phyloP scores from a whole-genome alignment of 37 sponge, comb jelly and placozoan genomes.

The Ianthella basta region DNA sequence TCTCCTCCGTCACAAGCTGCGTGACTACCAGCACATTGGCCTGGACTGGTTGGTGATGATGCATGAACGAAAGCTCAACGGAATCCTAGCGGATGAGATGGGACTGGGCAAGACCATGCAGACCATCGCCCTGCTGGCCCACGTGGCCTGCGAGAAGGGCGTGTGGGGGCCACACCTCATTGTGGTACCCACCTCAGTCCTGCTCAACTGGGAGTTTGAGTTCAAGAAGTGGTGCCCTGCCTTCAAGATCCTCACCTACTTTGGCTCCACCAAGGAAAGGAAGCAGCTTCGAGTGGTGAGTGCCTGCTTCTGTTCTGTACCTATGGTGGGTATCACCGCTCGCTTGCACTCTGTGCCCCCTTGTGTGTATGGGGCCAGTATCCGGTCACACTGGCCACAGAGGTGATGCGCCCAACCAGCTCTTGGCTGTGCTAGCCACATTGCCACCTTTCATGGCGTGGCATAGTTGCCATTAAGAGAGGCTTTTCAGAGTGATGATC shows the following conservation, averaged over 20 bases:
- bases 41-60: conserved; percentile 98
- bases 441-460: no score
- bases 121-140: conserved; percentile 97
- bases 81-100: conserved; percentile 99
- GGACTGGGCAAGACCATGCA: conserved; percentile 94
- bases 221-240: conserved; percentile 99
- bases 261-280: conserved; percentile 93
- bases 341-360: background rate
- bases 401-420: no score
- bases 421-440: no score
- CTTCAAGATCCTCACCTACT: conserved; percentile 98
- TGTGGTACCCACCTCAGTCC: conserved; percentile 96
- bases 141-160: conserved; percentile 89
- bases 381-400: no score
- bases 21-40: conserved; percentile 99
- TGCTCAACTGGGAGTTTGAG: conserved; percentile 99
- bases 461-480: no score
- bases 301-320: background rate
- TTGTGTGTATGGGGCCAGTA: no score
- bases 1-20: conserved; percentile 84
- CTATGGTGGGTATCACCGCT: background rate
- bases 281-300: conserved; percentile 89
- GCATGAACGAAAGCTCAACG: conserved; percentile 90
- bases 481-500: no score
- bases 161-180: conserved; percentile 99